Base-by-base conservation (phyloP, 2,113 vertebrate genomes). In the Proterorhinus semilunaris region DNA sequence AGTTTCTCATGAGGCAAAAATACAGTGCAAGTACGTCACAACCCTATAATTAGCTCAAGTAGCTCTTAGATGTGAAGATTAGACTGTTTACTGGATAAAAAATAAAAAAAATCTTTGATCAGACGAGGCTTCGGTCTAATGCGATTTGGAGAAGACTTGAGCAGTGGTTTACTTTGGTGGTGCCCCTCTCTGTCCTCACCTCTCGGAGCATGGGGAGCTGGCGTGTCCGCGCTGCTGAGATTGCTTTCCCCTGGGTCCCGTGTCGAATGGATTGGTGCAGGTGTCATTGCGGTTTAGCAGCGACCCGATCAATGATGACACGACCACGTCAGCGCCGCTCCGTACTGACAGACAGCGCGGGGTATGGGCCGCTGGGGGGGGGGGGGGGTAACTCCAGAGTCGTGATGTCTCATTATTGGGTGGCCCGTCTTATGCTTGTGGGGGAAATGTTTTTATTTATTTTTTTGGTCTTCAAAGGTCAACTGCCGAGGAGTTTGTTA, bases 211-310 rank as follows among this genome's bases (percentile, higher is more conserved):
- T 64, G 13, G 52, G 43, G 50, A 42, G 74, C 72, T 78, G 10
- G 71, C 69, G 75, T 69, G 71, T 52, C 64, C 7, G 16, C 51
- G 78, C 27, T 36, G 27, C 57, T 51, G 55, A 76, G 80, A 86
- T 84, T 87, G 72, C 83, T 71, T 78, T 78, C 51, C 65, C 16
- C 45, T 61, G 3, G 76, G 61, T 79, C 82, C 79, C 76, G 10
- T 88, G 87, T 83, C 87, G 80, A 87, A 89, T 89, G 89, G 86
- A 88, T 90, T 90, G 42, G 71, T 66, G 77, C 78, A 85, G 86
- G 86, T 86, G 87, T 82, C 84, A 85, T 47, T 52, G 71, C 87
- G 74, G 81, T 78, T 88, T 85, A 86, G 83, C 82, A 75, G 76
- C 68, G 11, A 80, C 76, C 64, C 58, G 75, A 88, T 90, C 87